Percentiles rank a stretch among this genome's conserved stretches.
These are phyloP conservation scores for Cyanoramphus novaezelandiae DNA, from an alignment of 2,113 vertebrate species.

Conservation along the genomic window DNA sequence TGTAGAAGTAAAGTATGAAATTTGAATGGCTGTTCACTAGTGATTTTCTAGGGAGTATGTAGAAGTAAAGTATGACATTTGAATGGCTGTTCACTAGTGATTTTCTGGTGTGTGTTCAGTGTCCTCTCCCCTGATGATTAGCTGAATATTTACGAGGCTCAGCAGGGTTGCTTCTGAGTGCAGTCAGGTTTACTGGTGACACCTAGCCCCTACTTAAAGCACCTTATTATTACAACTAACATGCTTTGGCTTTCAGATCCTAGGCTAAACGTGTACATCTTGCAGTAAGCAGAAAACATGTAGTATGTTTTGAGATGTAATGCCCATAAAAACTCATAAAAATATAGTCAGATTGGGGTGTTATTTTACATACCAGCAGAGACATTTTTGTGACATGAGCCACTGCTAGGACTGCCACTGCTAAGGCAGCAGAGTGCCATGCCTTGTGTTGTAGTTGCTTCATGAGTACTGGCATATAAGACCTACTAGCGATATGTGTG, in stretches of 20 bases:
- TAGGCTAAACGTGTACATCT: neutral
- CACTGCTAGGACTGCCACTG: neutral
- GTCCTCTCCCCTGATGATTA: neutral
- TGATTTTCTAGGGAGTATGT: neutral
- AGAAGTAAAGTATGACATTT: neutral
- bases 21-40: too few relatives aligned
- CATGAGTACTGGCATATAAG: neutral
- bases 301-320: neutral
- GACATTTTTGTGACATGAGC: neutral
- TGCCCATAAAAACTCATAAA: neutral
- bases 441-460: neutral
- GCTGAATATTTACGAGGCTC: neutral
- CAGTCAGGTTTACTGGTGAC: neutral
- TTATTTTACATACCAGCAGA: neutral
- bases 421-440: neutral
- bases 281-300: neutral
- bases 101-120: neutral
- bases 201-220: neutral
- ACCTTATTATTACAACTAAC: neutral
- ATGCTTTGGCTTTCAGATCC: neutral
- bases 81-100: neutral
- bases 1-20: neutral
- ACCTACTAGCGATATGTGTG: rapidly evolving
- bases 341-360: neutral
- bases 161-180: neutral